phyloP scores from a whole-genome alignment of 2,113 vertebrate genomes.

The Microcebus murinus region DNA sequence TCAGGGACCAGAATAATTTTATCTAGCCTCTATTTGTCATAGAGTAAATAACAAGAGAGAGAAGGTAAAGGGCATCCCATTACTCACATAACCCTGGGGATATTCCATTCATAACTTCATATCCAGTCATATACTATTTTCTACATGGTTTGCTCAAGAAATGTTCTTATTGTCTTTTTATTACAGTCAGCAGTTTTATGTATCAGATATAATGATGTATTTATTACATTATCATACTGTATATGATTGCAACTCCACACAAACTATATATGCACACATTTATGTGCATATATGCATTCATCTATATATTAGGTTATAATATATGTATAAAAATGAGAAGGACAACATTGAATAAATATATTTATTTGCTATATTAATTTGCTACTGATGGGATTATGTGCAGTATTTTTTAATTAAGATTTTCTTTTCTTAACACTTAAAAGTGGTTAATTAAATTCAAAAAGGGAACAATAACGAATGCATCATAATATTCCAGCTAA shows the following conservation, averaged over 20 bases:
- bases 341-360: not conserved
- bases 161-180: not conserved
- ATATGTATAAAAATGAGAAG: not conserved
- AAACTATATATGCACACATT: not conserved
- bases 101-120: not conserved
- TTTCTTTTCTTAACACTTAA: not conserved
- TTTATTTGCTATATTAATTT: not conserved
- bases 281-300: not conserved
- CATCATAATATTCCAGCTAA: not conserved
- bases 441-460: slow-evolving; percentile 5
- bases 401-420: slow-evolving; percentile 1
- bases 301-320: not conserved
- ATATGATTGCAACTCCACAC: not conserved
- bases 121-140: not conserved
- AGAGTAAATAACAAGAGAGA: not conserved
- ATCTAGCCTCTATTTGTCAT: not conserved
- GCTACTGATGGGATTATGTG: not conserved
- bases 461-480: not conserved
- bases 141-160: not conserved
- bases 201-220: not conserved
- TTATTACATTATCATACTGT: not conserved
- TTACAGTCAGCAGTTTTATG: not conserved
- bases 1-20: not conserved
- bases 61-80: not conserved
- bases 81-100: not conserved